These are phyloP conservation scores for Macquaria australasica DNA, from an alignment of 2,113 vertebrate species.

Conservation along the genomic window DNA sequence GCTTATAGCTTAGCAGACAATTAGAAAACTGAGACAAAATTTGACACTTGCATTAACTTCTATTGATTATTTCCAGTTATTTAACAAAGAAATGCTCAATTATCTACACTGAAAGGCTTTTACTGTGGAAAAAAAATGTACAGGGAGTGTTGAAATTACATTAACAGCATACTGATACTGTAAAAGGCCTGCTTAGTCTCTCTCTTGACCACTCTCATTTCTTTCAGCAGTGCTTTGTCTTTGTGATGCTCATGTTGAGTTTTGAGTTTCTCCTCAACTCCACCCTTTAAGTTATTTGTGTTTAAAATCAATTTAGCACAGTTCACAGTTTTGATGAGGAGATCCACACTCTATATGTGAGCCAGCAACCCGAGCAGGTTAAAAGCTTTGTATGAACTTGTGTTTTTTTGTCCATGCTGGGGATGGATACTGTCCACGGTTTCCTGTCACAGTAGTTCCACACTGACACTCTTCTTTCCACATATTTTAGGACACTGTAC, in stretches of 20 bases:
- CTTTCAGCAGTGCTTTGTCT: background rate
- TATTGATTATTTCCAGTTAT: constrained; percentile 10
- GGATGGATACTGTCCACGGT: background rate
- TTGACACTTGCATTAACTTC: constrained; percentile 9
- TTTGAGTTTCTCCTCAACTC: no score
- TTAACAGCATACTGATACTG: background rate
- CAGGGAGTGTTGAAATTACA: background rate
- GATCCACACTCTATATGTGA: background rate
- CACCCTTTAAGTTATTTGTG: background rate
- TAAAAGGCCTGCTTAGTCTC: background rate
- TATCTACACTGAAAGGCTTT: constrained; percentile 7
- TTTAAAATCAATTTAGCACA: background rate
- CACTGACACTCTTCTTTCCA: background rate
- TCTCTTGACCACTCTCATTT: background rate
- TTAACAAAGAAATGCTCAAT: background rate
- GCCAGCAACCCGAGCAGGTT: background rate
- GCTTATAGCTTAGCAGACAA: background rate
- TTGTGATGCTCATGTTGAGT: background rate
- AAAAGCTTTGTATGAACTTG: background rate
- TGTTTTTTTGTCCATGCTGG: background rate
- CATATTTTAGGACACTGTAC: background rate
- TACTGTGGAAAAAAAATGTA: background rate
- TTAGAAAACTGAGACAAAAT: background rate
- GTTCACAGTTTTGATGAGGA: no score
- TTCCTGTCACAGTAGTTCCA: background rate